Evolutionary conservation across 2,113 vertebrate genomes (phyloP), one percentile per base, ranked within the genome.

Genomic region (Campylorhamphus procurvoides): DNA sequence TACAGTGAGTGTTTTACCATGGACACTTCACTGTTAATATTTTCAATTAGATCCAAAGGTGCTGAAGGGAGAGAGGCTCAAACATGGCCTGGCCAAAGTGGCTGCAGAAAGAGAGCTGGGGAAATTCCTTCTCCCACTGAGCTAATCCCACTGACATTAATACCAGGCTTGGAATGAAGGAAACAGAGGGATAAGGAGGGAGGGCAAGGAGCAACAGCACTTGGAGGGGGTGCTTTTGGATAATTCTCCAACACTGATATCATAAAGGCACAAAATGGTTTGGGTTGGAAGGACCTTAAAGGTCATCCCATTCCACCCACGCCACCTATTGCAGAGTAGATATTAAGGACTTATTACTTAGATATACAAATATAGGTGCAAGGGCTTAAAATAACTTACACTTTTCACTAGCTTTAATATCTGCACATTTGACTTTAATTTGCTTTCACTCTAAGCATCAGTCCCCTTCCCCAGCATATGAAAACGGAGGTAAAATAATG

Each of bases 221-320:
- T 25, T 49, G 47, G 47, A 24, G 47, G 23, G 20, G 47, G 24
- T 24, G 13, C 23, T 49, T 24, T 7, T 49, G 35, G 31, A 2
- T 23, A 4, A 68, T 72, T 71, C 73, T 63, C 31, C 56, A 37
- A 47, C 8, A 12, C 0, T 7, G 14, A 10, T 46, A 8, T 37
- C 25, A 35, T 2, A 50, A 12, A 81, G 66, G 58, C 18, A 2
- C 44, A 37, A 37, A 37, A 37, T 37, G 37, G 37, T 37, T 37
- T 37, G 59, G 35, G 35, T 12, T 27, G 29, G 24, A 7, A 60
- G 35, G 35, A 55, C 6, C 16, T 27, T 2, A 64, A 56, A 80
- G 16, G 0, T 5, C 9, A 49, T 17, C 0, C 75, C 33, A 7
- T 10, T 6, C 17, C 62, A 35, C 18, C 37, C 37, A 37, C 37